Base-by-base conservation (phyloP, 2,113 vertebrate species). In the Mastomys natalensis region DNA sequence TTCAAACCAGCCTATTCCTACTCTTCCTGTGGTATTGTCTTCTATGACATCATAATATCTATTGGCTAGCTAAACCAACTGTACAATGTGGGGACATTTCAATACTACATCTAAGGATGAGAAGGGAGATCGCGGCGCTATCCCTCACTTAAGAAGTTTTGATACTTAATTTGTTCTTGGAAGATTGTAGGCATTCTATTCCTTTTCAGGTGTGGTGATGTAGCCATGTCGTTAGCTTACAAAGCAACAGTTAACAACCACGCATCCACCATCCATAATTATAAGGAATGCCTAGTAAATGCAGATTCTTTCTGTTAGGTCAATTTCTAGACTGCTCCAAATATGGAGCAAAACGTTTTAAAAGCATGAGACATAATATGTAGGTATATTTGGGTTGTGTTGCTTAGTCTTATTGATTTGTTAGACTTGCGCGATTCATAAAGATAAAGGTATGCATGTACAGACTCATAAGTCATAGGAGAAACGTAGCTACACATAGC, bases 281-380 rank as follows among this genome's bases (percentile, higher is more conserved):
- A 40, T n/a, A 10, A 40, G 24, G n/a, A n/a, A n/a, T 29, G 6
- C 37, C 80, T 43, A n/a, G 15, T 76, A 87, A 95, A 62, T 72
- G 1, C 21, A n/a, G n/a, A 51, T 80, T 78, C 16, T 93, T 87
- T 78, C 21, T 17, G 40, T 72, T 16, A 43, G 5, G 87, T 70
- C 62, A 77, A 87, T 93, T 21, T n/a, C n/a, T n/a, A n/a, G n/a
- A n/a, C 1, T 91, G 93, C 77, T 86, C 15, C n/a, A 89, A 29
- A 88, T 90, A 60, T 76, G 7, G 0, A 64, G 2, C 70, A 81
- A 3, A 64, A n/a, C n/a, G n/a, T n/a, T n/a, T n/a, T n/a, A n/a
- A n/a, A n/a, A n/a, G n/a, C n/a, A n/a, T n/a, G n/a, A n/a, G n/a
- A n/a, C n/a, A n/a, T n/a, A n/a, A n/a, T n/a, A n/a, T n/a, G n/a